Conservation (phyloP, 2,888 invertebrate species). For the Troides helena region DNA sequence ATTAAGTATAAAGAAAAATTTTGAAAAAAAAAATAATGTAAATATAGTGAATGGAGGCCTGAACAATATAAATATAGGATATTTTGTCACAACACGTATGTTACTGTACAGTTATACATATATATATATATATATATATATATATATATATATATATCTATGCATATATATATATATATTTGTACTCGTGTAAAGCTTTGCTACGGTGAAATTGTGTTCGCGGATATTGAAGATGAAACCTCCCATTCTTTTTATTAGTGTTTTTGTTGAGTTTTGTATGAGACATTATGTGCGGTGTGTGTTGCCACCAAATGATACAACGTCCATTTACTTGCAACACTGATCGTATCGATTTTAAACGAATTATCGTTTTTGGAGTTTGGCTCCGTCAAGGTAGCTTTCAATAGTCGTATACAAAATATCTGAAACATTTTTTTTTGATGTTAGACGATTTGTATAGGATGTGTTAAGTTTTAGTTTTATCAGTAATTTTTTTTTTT, state of each 20-base stretch:
- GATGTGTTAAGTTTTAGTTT: slow-evolving; percentile 68
- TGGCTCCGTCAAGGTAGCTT: slow-evolving; percentile 51
- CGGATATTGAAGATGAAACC: slow-evolving; percentile 51
- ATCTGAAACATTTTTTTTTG: slow-evolving; percentile 46
- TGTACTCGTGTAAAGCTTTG: slow-evolving; percentile 61
- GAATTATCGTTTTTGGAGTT: slow-evolving; percentile 12
- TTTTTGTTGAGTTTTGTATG: slow-evolving; percentile 31
- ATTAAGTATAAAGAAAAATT: slow-evolving; percentile 12
- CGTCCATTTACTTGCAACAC: slow-evolving; percentile 20
- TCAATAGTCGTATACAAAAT: slow-evolving; percentile 38
- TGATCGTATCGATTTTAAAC: neutral
- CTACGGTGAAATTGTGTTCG: slow-evolving; percentile 62
- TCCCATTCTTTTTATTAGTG: slow-evolving; percentile 42
- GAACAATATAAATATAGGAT: slow-evolving; percentile 60
- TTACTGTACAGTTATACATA: slow-evolving; percentile 53
- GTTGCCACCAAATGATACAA: slow-evolving; percentile 12
- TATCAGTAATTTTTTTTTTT: slow-evolving; percentile 42
- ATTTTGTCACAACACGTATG: slow-evolving; percentile 67
- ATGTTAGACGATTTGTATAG: slow-evolving; percentile 69
- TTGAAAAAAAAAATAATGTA: slow-evolving; percentile 52
- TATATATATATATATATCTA: slow-evolving; percentile 33
- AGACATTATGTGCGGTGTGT: slow-evolving; percentile 26
- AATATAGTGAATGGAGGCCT: slow-evolving; percentile 73
- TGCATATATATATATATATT: slow-evolving; percentile 52
- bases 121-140: slow-evolving; percentile 50